A percentile compares a stretch with the other conserved stretches of the same genome.
Evolutionary conservation across 2,113 vertebrate genomes (phyloP).

Genomic region (Bubo bubo): DNA sequence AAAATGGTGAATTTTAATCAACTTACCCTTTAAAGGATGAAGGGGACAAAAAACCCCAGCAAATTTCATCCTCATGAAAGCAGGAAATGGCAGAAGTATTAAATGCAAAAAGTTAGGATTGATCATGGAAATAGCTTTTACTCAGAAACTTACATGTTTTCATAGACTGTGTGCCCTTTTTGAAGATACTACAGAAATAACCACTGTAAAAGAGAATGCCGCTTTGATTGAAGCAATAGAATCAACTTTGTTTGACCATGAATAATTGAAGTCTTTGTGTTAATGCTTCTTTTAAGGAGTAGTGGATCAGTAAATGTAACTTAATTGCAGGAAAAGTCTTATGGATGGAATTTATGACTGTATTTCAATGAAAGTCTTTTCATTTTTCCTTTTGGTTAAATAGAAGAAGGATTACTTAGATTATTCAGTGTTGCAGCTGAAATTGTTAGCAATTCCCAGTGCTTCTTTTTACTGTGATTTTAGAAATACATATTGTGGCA

Average conservation of each 20-base stretch:
- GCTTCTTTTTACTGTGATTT: background rate
- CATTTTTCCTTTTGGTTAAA: conserved; percentile 72
- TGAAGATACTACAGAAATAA: conserved; percentile 78
- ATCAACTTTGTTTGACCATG: conserved; percentile 78
- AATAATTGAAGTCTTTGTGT: conserved; percentile 80
- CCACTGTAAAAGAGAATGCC: conserved; percentile 75
- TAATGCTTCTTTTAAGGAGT: conserved; percentile 75
- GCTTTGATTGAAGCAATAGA: conserved; percentile 77
- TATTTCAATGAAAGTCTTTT: conserved; percentile 74
- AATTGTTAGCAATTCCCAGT: conserved; percentile 44
- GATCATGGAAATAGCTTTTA: conserved; percentile 54
- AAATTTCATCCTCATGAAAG: background rate
- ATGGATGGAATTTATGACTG: conserved; percentile 72
- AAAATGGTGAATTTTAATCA: background rate
- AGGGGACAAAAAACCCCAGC: background rate
- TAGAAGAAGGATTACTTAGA: conserved; percentile 65
- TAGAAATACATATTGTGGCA: background rate
- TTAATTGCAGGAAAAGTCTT: conserved; percentile 78
- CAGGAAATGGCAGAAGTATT: background rate
- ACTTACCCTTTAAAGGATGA: background rate
- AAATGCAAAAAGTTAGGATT: conserved; percentile 21
- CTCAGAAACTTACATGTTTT: conserved; percentile 67
- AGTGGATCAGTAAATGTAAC: conserved; percentile 76
- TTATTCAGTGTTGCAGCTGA: conserved; percentile 55
- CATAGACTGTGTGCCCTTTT: conserved; percentile 62